Evolutionary conservation across 1,140 invertebrate species (phyloP).

Genomic region (Drosophila orena): DNA sequence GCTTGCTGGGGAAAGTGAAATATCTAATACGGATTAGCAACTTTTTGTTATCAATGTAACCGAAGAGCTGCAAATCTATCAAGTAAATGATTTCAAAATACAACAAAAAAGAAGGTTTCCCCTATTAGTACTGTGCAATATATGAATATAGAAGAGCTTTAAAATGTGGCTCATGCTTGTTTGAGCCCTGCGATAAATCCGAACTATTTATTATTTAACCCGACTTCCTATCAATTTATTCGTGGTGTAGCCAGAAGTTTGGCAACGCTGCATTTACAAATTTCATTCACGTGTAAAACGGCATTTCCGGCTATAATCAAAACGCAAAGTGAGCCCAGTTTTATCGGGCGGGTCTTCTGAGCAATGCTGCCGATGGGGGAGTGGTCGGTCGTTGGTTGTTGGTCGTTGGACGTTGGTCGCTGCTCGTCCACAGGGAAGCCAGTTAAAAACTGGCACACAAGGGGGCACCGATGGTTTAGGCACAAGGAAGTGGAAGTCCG

Average conservation of each 20-base stretch:
- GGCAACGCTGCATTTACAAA: conserved; percentile 65
- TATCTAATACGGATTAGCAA: neutral
- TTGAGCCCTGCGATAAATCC: neutral
- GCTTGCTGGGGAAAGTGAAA: conserved; percentile 12
- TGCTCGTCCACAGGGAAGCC: conserved; percentile 55
- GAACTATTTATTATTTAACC: conserved; percentile 16
- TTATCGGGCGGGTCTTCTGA: conserved; percentile 21
- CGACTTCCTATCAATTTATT: conserved; percentile 18
- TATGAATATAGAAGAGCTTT: too few relatives aligned
- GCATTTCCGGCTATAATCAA: conserved; percentile 81
- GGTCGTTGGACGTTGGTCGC: too few relatives aligned
- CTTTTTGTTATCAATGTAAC: conserved; percentile 1
- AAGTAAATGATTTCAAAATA: neutral
- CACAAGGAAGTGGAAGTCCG: conserved; percentile 70
- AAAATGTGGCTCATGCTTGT: too few relatives aligned
- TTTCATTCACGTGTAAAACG: conserved; percentile 84
- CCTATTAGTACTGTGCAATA: too few relatives aligned
- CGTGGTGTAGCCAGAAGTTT: conserved; percentile 50
- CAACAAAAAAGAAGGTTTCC: too few relatives aligned
- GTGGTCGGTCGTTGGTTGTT: conserved; percentile 1
- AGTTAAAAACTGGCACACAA: conserved; percentile 77
- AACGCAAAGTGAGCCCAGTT: conserved; percentile 40
- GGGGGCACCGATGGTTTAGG: conserved; percentile 26
- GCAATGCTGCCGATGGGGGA: neutral
- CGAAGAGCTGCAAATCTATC: neutral